A percentile compares a stretch with the other conserved stretches of the same genome.
phyloP scores from a whole-genome alignment of 2,797 vertebrate species.

The Gymnothorax javanicus region DNA sequence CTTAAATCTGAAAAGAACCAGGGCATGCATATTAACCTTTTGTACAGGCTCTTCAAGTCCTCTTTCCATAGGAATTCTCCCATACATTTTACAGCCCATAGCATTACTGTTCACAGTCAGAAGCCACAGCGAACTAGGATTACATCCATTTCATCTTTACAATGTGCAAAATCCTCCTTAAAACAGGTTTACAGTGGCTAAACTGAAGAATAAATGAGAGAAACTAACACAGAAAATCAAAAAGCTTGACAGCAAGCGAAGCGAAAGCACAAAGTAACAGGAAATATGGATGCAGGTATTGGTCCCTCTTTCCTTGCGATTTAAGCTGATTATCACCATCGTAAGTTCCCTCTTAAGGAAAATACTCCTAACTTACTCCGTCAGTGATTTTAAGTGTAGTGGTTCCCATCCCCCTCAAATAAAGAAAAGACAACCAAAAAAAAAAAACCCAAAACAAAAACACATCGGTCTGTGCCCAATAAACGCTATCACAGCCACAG shows the following conservation, averaged over 20 bases:
- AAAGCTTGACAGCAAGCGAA: conserved; percentile 21
- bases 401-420: conserved; percentile 25
- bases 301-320: conserved; percentile 86
- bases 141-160: conserved; percentile 93
- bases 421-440: conserved; percentile 19
- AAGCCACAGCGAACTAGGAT: conserved; percentile 97
- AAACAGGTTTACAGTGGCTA: conserved; percentile 82
- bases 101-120: conserved; percentile 94
- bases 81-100: conserved; percentile 91
- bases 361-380: conserved; percentile 35
- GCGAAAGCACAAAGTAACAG: conserved; percentile 57
- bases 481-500: conserved; percentile 7
- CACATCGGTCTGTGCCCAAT: neutral
- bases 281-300: conserved; percentile 80
- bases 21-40: conserved; percentile 88
- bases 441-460: neutral
- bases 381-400: conserved; percentile 62
- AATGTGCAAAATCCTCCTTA: conserved; percentile 97
- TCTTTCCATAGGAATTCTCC: conserved; percentile 97
- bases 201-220: conserved; percentile 70
- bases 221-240: conserved; percentile 27
- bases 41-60: conserved; percentile 85
- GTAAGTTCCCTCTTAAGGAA: conserved; percentile 30
- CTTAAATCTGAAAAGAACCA: conserved; percentile 87
- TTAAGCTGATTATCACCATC: conserved; percentile 67